phyloP scores from a whole-genome alignment of 2,113 vertebrate species.

The Notiomystis cincta region DNA sequence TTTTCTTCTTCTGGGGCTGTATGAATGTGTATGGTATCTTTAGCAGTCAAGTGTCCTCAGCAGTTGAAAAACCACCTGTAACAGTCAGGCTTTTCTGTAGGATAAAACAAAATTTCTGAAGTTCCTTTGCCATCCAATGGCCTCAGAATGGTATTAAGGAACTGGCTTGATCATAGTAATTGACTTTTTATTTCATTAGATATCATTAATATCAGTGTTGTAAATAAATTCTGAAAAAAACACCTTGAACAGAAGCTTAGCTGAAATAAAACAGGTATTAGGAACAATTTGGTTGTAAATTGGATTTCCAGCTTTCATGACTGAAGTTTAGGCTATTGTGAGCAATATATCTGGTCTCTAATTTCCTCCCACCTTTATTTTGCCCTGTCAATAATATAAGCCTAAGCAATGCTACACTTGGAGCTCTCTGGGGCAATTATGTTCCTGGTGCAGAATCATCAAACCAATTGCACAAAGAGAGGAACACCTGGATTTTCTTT shows the following conservation, averaged over 20 bases:
- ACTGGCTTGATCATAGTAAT: neutral
- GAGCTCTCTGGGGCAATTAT: neutral
- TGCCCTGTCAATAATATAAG: neutral
- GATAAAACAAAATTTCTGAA: neutral
- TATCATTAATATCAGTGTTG: neutral
- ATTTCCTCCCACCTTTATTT: neutral
- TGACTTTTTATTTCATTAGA: neutral
- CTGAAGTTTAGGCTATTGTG: neutral
- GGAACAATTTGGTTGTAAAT: neutral
- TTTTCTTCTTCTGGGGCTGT: neutral
- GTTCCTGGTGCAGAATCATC: neutral
- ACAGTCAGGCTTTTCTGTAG: neutral
- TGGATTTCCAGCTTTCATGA: neutral
- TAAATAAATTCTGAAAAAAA: neutral
- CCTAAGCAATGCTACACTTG: neutral
- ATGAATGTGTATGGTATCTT: fast-evolving
- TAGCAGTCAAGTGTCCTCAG: neutral
- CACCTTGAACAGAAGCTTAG: neutral
- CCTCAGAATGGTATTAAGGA: neutral
- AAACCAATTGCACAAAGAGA: neutral
- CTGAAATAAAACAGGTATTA: neutral
- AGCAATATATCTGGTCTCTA: neutral
- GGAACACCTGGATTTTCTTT: neutral
- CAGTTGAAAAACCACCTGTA: neutral
- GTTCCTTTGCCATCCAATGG: neutral